A percentile compares a stretch with the other conserved stretches of the same genome.
Conservation (phyloP, 2,888 invertebrate species). For the Aphrophora alni region DNA sequence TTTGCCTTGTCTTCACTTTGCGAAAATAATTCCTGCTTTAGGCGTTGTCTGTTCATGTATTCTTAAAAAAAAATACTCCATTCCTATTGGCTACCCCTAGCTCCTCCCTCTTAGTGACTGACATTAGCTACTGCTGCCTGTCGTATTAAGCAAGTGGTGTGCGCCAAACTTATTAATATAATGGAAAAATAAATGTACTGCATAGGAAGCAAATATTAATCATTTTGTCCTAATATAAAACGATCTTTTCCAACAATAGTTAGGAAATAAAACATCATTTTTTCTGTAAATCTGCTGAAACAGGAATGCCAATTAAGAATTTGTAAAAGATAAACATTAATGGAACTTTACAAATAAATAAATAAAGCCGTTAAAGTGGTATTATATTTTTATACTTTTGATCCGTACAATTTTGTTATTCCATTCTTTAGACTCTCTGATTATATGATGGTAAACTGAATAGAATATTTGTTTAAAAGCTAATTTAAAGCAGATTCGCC, state of each 20-base stretch:
- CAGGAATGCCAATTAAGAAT: background rate
- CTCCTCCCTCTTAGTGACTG: slow-evolving; percentile 13
- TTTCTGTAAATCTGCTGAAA: too few relatives aligned
- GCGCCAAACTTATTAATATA: background rate
- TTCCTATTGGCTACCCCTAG: background rate
- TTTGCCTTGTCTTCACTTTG: slow-evolving; percentile 26
- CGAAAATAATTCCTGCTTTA: slow-evolving; percentile 24
- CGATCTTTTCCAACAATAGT: background rate
- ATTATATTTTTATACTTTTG: background rate
- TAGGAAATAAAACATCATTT: background rate
- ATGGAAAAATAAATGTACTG: background rate
- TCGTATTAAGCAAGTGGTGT: background rate
- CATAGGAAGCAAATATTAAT: background rate
- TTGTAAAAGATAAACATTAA: background rate
- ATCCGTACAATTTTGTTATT: background rate
- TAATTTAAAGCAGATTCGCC: too few relatives aligned
- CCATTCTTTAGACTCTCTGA: background rate
- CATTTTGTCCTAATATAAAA: background rate
- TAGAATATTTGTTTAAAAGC: background rate
- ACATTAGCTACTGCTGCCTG: background rate
- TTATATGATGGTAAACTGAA: background rate
- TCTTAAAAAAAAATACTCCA: background rate
- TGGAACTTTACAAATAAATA: background rate
- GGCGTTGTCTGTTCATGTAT: slow-evolving; percentile 20
- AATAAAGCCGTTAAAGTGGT: background rate